phyloP scores from a whole-genome alignment of 2,797 vertebrate genomes.

The Chanos chanos region DNA sequence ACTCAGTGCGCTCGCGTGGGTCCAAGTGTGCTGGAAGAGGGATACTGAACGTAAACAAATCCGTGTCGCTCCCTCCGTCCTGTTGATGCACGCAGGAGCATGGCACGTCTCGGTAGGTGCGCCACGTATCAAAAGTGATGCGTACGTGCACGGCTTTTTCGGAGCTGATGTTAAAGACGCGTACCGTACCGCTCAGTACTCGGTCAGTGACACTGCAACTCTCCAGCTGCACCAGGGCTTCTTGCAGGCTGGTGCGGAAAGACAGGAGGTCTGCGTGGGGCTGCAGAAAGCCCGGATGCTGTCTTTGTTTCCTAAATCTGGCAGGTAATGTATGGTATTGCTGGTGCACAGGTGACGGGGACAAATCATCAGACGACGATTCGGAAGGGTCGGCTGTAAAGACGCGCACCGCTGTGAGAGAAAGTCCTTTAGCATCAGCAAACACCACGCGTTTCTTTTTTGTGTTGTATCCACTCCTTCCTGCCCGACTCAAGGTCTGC shows the following conservation, averaged over 20 bases:
- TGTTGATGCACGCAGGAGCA: conserved; percentile 61
- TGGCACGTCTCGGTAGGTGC: conserved; percentile 62
- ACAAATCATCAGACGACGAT: conserved; percentile 16
- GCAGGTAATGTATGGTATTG: conserved; percentile 27
- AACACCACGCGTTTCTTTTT: conserved; percentile 78
- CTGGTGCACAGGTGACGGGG: conserved; percentile 3
- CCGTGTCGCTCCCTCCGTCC: conserved; percentile 21
- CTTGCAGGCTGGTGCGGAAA: conserved; percentile 52
- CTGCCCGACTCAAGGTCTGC: conserved; percentile 57
- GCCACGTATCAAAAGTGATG: conserved; percentile 74
- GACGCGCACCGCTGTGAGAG: conserved; percentile 66
- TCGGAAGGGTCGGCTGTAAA: conserved; percentile 54
- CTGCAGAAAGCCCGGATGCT: conserved; percentile 65
- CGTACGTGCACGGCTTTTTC: conserved; percentile 64
- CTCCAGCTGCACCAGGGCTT: conserved; percentile 63
- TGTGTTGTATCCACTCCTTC: conserved; percentile 18
- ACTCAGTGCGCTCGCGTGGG: conserved; percentile 54
- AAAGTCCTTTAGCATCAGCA: conserved; percentile 75
- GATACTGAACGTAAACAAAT: conserved; percentile 68
- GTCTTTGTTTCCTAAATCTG: conserved; percentile 25
- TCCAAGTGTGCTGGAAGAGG: conserved; percentile 53
- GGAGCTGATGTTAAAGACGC: conserved; percentile 48
- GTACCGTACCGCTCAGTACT: conserved; percentile 65
- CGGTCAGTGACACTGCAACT: conserved; percentile 65
- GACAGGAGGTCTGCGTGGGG: conserved; percentile 49